A percentile compares a stretch with the other conserved stretches of the same genome.
Conservation (phyloP, 2,888 invertebrate species). For the Oegoconia quadripuncta region DNA sequence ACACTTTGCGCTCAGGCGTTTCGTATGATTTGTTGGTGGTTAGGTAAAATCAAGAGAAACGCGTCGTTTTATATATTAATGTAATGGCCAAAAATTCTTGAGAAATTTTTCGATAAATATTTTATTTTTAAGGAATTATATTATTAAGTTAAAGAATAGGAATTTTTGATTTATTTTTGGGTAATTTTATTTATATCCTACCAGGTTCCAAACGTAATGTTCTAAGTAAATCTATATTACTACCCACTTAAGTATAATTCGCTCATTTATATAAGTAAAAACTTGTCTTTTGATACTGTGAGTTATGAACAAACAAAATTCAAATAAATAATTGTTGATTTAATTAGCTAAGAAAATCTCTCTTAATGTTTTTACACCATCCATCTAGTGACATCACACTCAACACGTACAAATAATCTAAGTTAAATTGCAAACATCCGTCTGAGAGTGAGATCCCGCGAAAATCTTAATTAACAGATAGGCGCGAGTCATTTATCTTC, state of each 20-base stretch:
- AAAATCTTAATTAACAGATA: conserved; percentile 79
- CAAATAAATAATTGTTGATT: no score
- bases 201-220: no score
- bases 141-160: neutral
- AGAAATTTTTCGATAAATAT: no score
- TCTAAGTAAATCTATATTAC: no score
- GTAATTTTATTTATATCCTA: no score
- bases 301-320: no score
- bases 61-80: neutral
- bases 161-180: neutral
- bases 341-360: no score
- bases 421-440: conserved; percentile 70
- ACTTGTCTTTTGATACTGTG: no score
- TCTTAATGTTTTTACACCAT: neutral
- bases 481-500: conserved; percentile 62
- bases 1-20: conserved; percentile 29
- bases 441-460: conserved; percentile 68
- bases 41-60: conserved; percentile 6
- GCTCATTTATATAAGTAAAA: no score
- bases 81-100: neutral
- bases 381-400: conserved; percentile 23
- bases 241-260: no score
- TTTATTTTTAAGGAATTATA: no score
- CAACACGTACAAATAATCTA: conserved; percentile 50
- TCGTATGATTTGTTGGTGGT: conserved; percentile 10